These are phyloP conservation scores for Parnassius smintheus DNA, from an alignment of 2,888 invertebrate genomes.

Conservation along the genomic window DNA sequence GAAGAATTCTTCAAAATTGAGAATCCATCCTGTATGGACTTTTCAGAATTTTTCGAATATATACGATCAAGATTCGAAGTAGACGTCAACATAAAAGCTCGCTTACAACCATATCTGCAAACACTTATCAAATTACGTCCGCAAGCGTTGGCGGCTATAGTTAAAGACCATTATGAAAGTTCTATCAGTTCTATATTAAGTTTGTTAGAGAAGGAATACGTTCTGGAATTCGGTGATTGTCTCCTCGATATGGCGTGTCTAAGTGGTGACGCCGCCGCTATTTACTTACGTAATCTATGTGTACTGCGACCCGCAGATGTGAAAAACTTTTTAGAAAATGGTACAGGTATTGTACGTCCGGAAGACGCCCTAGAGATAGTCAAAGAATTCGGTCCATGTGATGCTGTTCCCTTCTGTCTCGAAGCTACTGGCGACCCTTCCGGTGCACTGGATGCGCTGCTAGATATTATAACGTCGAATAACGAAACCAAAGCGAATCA, in stretches of 20 bases:
- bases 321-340: constrained; percentile 49
- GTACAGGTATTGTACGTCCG: constrained; percentile 60
- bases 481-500: constrained; percentile 36
- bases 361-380: constrained; percentile 63
- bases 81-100: constrained; percentile 35
- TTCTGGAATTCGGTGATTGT: constrained; percentile 51
- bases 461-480: constrained; percentile 43
- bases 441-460: constrained; percentile 58
- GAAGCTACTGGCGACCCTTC: constrained; percentile 66
- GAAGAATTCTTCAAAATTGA: constrained; percentile 54
- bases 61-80: constrained; percentile 45
- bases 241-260: constrained; percentile 51
- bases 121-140: constrained; percentile 53
- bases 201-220: constrained; percentile 36
- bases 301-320: constrained; percentile 47
- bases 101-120: constrained; percentile 44
- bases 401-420: constrained; percentile 64
- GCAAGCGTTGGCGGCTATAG: constrained; percentile 54
- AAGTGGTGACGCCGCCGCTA: constrained; percentile 52
- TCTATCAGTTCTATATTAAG: constrained; percentile 40
- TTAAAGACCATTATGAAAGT: constrained; percentile 46
- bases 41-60: constrained; percentile 66
- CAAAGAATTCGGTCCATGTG: constrained; percentile 47
- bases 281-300: constrained; percentile 58
- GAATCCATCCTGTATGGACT: constrained; percentile 50